Base-by-base conservation (phyloP, 1,140 invertebrate genomes). In the Cryptotermes secundus region DNA sequence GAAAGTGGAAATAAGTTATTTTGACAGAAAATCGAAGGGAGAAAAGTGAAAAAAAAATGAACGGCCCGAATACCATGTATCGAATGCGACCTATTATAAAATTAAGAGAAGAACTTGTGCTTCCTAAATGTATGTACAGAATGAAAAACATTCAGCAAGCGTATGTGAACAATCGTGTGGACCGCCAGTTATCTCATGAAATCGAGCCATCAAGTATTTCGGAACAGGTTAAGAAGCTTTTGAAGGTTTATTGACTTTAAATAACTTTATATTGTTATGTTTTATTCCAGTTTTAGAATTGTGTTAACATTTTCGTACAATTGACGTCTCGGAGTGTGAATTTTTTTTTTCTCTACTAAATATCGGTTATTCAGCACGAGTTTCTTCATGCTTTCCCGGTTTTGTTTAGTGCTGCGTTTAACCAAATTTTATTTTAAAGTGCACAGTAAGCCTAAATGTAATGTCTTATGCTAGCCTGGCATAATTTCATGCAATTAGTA, bases 151-250 rank as follows among this genome's bases (percentile, higher is more conserved):
- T 93, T 87, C 91, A 92, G 85, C 88, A 86, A 84, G 86, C 84
- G 26, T 65, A 59, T 84, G 26, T 83, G 83, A 34, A 34, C 79
- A 31, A 35, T 42, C 34, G 80, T 59, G 22, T 34, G 26, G 42
- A 49, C 36, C 34, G 12, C 9, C 90, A 91, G 84, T 88, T 88
- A 85, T 87, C 88, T 89, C 89, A 92, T 86, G 90, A 92, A 36
- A 84, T 14, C 65, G 35, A 16, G 14, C 79, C 83, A 80, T 80
- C 81, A 38, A 49, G 34, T 90, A 92, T 94, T 87, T 90, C 90
- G 90, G 90, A 93, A 88, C 92, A 94, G 93, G 93, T 94, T 94
- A 93, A 92, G 89, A 92, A 91, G 89, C 92, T 94, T 92, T 91
- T 94, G 88, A 92, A 94, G 93, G 93, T 94, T 93, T 86, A 87